These are phyloP conservation scores for Myotis daubentonii DNA, from an alignment of 2,797 vertebrate species.

Conservation along the genomic window DNA sequence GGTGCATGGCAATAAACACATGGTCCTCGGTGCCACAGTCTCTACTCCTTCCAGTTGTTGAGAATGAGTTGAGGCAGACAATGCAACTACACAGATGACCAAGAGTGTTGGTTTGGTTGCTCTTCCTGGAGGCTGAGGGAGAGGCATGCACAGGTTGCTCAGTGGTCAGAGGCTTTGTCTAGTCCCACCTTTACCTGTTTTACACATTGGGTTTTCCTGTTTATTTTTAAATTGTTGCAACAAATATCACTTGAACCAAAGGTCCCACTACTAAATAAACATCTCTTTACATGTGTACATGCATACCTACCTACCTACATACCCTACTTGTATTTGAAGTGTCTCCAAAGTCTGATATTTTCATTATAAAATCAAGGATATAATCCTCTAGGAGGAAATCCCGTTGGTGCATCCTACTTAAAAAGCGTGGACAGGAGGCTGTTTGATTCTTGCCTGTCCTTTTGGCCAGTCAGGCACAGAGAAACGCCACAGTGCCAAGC, in stretches of 20 bases:
- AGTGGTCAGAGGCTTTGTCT: background rate
- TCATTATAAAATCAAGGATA: background rate
- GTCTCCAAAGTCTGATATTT: background rate
- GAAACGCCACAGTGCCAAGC: background rate
- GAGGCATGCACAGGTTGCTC: fast-evolving
- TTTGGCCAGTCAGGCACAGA: background rate
- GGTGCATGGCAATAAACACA: fast-evolving
- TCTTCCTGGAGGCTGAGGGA: background rate
- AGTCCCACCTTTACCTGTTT: background rate
- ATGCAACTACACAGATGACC: fast-evolving
- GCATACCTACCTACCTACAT: background rate
- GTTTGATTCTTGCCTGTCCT: fast-evolving
- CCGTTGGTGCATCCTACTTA: fast-evolving
- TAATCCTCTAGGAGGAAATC: background rate
- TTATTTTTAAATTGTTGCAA: background rate
- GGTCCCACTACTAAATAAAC: too few species aligned
- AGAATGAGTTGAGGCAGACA: background rate
- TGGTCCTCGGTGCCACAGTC: fast-evolving
- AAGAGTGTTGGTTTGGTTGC: background rate
- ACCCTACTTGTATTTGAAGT: fast-evolving
- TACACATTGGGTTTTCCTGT: background rate
- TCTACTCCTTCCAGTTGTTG: background rate
- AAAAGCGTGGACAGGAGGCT: background rate
- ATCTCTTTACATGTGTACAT: background rate
- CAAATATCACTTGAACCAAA: background rate